Evolutionary conservation across 2,888 invertebrate species (phyloP), one percentile per base, ranked within the genome.

Genomic region (Quadriops clusia): DNA sequence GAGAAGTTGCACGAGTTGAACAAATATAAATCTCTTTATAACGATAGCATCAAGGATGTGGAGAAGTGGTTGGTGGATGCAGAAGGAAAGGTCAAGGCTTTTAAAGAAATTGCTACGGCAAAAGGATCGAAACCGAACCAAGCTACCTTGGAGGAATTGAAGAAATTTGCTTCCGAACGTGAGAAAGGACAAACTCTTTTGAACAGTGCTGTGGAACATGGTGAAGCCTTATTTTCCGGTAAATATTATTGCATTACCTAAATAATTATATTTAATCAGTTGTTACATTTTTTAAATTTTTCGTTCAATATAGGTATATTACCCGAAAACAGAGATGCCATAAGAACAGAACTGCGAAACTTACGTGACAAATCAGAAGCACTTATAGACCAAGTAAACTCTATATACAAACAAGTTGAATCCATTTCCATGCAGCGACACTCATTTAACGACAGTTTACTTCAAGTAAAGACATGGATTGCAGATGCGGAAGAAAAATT

Each of bases 381-480:
- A 27, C 72, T 90, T 24, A 74, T 84, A 4, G 89, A 86, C 55
- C 78, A 81, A 56, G 75, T 89, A 0, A 89, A 85, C 53, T 75
- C 77, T 9, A 74, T 87, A 2, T 76, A 87, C 42, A 89, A 90
- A 56, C 79, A 81, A 47, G 79, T 90, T 10, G 93, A 94, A 64
- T 82, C 80, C 1, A 80, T 84, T 20, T 72, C 93, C 38, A 81
- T 90, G 54, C 87, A 91, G 47, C 74, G 91, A 58, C 85, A 87
- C 3, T 89, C 90, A 2, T 89, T 94, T 55, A 91, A 93, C 54
- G 91, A 93, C 46, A 89, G 86, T 39, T 82, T 85, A 44, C 77
- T 78, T 25, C 89, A 90, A 68, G 77, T 91, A 5, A 77, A 80
- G 42, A 75, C 79, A 51, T 94, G 93, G 85, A 70, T 94, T 15